phyloP scores from a whole-genome alignment of 2,888 invertebrate genomes.

The Meteorus cinctellus region DNA sequence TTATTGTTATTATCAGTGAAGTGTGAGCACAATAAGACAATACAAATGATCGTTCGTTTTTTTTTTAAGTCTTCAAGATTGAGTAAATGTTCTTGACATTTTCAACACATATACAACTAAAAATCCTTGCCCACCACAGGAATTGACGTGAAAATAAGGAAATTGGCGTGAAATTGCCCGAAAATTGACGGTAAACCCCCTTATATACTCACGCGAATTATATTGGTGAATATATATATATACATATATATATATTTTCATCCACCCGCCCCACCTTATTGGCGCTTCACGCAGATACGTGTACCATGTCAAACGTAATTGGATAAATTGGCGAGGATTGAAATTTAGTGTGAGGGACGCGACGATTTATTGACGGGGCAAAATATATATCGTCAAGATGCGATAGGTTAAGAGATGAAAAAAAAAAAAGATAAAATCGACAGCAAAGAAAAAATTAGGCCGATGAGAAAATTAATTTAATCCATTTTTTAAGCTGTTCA shows the following conservation, averaged over 20 bases:
- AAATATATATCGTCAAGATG: not conserved
- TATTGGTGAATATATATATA: not conserved
- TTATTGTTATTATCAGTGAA: no score
- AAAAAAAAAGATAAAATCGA: constrained; percentile 14
- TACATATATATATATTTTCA: not conserved
- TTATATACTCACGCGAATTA: not conserved
- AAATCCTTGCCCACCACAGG: not conserved
- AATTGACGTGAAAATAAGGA: constrained; percentile 57
- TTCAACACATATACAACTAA: not conserved
- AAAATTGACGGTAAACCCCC: constrained; percentile 60
- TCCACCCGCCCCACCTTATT: not conserved
- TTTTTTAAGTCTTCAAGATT: not conserved
- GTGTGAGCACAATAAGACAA: no score
- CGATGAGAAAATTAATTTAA: not conserved
- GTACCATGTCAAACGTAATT: constrained; percentile 32
- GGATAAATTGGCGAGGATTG: constrained; percentile 20
- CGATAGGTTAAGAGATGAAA: not conserved
- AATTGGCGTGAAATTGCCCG: constrained; percentile 70
- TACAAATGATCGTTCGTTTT: not conserved
- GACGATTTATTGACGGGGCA: constrained; percentile 10
- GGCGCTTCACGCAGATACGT: constrained; percentile 23
- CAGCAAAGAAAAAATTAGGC: no score
- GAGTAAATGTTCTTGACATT: constrained; percentile 2
- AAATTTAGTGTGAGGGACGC: constrained; percentile 29
- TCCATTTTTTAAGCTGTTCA: not conserved